Evolutionary conservation across 2,113 vertebrate genomes (phyloP).

Genomic region (Alethe castanea): DNA sequence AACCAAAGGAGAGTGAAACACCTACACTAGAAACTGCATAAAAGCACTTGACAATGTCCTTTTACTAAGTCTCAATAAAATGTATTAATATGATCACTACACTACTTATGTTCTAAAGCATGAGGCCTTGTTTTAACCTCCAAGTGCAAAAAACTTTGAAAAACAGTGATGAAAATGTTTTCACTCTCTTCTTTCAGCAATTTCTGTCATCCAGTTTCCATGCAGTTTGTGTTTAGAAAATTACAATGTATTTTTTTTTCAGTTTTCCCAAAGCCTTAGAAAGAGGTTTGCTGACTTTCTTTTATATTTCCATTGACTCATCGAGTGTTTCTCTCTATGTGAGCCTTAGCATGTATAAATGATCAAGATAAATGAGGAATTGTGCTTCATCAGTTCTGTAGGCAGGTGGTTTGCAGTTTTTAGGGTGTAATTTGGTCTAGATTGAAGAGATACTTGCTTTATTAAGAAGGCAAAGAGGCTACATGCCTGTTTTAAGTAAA

Average conservation of each 20-base stretch:
- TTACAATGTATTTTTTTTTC: not conserved
- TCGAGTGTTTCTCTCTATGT: accelerated
- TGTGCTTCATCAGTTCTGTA: not conserved
- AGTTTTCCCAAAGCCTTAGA: not conserved
- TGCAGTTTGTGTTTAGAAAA: not conserved
- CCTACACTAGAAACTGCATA: not conserved
- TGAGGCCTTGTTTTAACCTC: not conserved
- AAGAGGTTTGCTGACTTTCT: not conserved
- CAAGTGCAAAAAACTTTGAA: not conserved
- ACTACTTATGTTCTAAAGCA: not conserved
- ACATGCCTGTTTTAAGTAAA: not conserved
- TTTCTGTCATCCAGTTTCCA: not conserved
- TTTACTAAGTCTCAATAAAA: not conserved
- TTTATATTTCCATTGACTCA: not conserved
- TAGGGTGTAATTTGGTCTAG: not conserved
- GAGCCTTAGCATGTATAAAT: not conserved
- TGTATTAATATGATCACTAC: not conserved
- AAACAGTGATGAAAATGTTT: not conserved
- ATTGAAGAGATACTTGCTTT: not conserved
- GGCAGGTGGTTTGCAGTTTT: not conserved
- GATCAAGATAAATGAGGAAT: not conserved
- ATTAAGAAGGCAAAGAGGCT: not conserved
- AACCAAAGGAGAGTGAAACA: not conserved
- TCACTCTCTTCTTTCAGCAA: not conserved
- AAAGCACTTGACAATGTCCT: not conserved